phyloP scores from a whole-genome alignment of 2,113 vertebrate genomes.

The Mandrillus leucophaeus region DNA sequence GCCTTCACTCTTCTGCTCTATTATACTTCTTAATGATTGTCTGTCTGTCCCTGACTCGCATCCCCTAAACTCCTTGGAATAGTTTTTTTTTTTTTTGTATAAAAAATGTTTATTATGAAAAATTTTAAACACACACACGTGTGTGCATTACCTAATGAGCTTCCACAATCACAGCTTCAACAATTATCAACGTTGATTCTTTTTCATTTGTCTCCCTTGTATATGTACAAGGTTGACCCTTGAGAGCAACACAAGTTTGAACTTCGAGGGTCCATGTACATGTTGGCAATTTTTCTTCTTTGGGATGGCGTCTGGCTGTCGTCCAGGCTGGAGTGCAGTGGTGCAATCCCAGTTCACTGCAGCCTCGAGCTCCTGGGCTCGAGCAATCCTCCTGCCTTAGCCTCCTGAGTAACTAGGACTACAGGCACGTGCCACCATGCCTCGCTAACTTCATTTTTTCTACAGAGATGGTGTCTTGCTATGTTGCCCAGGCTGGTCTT shows the following conservation, averaged over 20 bases:
- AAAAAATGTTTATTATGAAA: not conserved
- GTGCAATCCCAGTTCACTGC: too few species aligned
- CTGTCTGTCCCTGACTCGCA: not conserved
- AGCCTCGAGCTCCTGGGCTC: too few species aligned
- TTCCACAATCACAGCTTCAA: too few species aligned
- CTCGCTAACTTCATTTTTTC: too few species aligned
- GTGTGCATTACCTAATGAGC: not conserved
- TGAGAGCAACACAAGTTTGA: not conserved
- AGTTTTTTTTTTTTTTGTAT: not conserved
- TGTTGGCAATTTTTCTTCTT: not conserved
- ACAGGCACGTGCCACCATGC: too few species aligned
- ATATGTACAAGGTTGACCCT: not conserved
- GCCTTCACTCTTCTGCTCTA: not conserved
- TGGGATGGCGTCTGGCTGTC: accelerated
- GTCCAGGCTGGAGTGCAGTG: too few species aligned
- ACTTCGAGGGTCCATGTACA: not conserved
- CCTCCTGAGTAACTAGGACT: too few species aligned
- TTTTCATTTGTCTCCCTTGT: not conserved
- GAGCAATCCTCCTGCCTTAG: accelerated
- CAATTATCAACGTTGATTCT: not conserved
- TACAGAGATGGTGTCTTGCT: too few species aligned
- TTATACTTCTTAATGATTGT: not conserved
- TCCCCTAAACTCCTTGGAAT: not conserved
- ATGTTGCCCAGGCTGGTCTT: too few species aligned
- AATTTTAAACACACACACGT: not conserved